Conservation (phyloP, 2,113 vertebrate species). For the Xiphophorus maculatus region DNA sequence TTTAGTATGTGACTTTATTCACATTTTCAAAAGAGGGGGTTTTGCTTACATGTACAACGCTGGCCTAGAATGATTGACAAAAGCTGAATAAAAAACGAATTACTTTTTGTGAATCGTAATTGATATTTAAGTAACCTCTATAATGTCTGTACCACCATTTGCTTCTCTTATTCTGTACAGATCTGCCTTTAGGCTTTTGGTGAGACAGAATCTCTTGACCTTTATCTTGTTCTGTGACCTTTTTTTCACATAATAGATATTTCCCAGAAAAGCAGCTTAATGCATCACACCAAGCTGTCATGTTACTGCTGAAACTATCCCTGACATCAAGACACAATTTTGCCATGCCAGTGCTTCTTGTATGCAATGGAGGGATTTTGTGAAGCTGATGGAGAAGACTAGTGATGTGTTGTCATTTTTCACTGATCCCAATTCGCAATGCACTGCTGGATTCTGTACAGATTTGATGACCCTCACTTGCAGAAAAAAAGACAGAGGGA, state of each 20-base stretch:
- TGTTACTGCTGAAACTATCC: conserved; percentile 18
- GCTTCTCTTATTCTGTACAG: no score
- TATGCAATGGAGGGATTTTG: conserved; percentile 19
- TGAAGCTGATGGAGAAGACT: conserved; percentile 12
- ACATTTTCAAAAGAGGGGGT: no score
- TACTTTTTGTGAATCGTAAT: no score
- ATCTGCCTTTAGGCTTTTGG: no score
- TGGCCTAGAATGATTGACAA: no score
- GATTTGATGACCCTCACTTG: conserved; percentile 52
- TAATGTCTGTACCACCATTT: no score
- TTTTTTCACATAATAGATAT: conserved; percentile 17
- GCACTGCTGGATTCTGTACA: conserved; percentile 40
- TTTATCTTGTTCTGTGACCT: conserved; percentile 27
- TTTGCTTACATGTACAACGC: no score
- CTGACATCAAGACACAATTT: conserved; percentile 34
- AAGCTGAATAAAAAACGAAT: no score
- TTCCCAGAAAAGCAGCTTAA: conserved; percentile 8
- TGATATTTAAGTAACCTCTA: no score
- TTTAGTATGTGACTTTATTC: no score
- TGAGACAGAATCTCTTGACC: conserved; percentile 16
- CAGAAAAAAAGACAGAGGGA: conserved; percentile 51
- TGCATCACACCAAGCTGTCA: conserved; percentile 5
- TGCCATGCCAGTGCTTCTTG: conserved; percentile 26
- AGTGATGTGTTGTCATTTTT: conserved; percentile 56
- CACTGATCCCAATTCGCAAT: conserved; percentile 49